Conservation (phyloP, 2,888 invertebrate genomes). For the Clostera curtula region DNA sequence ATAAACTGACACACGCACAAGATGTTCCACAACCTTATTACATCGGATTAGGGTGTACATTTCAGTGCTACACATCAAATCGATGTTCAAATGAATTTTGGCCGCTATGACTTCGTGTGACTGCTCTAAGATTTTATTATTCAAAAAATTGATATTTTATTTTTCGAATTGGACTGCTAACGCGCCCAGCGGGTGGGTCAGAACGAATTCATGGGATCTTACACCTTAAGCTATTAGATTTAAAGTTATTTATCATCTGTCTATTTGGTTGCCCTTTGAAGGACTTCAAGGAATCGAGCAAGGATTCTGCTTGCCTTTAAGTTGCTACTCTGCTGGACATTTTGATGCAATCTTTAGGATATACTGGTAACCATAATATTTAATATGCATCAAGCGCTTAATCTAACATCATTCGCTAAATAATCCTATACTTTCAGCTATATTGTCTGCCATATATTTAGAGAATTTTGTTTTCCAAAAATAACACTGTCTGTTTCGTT, state of each 20-base stretch:
- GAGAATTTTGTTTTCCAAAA: too few relatives aligned
- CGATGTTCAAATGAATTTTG: constrained; percentile 26
- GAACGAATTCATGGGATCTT: constrained; percentile 19
- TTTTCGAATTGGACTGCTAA: constrained; percentile 65
- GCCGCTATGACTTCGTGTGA: constrained; percentile 55
- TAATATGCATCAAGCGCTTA: background rate
- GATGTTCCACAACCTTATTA: constrained; percentile 22
- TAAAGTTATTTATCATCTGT: constrained; percentile 31
- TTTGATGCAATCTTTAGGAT: constrained; percentile 50
- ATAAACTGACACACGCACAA: constrained; percentile 13
- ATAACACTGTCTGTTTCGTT: too few relatives aligned
- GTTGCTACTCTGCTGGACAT: constrained; percentile 48
- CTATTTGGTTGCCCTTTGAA: constrained; percentile 31
- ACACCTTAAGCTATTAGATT: constrained; percentile 22
- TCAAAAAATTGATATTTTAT: constrained; percentile 70
- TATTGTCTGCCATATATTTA: too few relatives aligned
- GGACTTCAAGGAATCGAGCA: constrained; percentile 56
- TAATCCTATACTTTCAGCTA: too few relatives aligned
- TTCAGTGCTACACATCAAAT: constrained; percentile 18
- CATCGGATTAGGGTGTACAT: constrained; percentile 33
- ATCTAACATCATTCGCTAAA: background rate
- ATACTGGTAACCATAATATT: constrained; percentile 12
- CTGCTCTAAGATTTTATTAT: constrained; percentile 71
- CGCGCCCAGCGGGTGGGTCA: constrained; percentile 64
- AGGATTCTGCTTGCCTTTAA: constrained; percentile 39